Base-by-base conservation (phyloP, 2,113 vertebrate genomes). In the Cyphomyrus discorhynchus region DNA sequence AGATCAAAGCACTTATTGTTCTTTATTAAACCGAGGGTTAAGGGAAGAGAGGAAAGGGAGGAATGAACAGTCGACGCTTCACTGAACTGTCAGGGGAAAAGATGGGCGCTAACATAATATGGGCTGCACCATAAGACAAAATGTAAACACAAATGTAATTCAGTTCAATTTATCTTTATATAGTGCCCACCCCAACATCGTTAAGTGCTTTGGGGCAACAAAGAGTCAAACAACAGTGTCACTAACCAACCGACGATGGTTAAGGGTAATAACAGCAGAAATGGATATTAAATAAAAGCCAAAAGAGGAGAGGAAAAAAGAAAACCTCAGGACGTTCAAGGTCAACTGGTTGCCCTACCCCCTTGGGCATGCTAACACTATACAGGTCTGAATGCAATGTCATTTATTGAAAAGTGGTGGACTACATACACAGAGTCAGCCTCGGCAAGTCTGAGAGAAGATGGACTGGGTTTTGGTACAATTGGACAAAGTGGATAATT, bases 1-100 rank as follows among this genome's bases (percentile, higher is more conserved):
- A 56, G 45, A 82, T 89, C 19, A 89, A 83, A 89, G 49, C 49
- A 83, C 49, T 83, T 83, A 31, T 83, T 89, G 88, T 83, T 89
- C 66, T 82, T 52, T 89, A 45, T 86, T 90, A 74, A 27, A 89
- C 62, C 0, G 88, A 74, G 42, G 66, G 88, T n/a, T 42, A 49
- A 19, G 62, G 46, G 88, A 74, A n/a, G 45, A n/a, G 17, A 46
- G 87, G 56, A 66, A 66, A 27, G 17, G 87, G 42, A 66, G 58
- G 24, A 42, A 45, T 9, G 87, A 86, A 86, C 83, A 2, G 21
- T n/a, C 3, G 70, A 17, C 35, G 3, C 31, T n/a, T 86, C 21
- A 17, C 83, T n/a, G 10, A 19, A 49, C 24, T 47, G 52, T 35
- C 70, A 15, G 89, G 50, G 35, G 35, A 62, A 80, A 10, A 53